Percentiles rank a stretch among this genome's conserved stretches.
Conservation (phyloP, 2,797 vertebrate species). For the Rhodeus uyekii region DNA sequence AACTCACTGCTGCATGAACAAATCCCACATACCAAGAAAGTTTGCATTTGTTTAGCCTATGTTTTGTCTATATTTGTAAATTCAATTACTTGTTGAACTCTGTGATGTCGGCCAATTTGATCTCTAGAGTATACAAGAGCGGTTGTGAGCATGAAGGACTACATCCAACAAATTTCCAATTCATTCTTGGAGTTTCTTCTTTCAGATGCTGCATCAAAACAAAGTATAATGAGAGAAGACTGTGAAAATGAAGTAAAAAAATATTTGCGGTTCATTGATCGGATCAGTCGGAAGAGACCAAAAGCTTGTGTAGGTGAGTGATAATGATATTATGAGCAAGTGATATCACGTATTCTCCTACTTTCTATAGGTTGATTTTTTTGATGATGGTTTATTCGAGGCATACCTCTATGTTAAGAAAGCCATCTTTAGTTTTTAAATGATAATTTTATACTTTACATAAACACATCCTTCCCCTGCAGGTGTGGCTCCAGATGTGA, state of each 20-base stretch:
- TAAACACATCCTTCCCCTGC: not conserved
- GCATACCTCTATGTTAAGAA: not conserved
- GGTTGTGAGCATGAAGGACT: not conserved
- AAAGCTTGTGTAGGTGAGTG: not conserved
- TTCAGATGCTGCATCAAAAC: not conserved
- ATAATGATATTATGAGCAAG: not conserved
- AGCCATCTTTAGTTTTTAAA: not conserved
- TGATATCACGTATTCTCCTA: not conserved
- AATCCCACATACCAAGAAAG: not conserved
- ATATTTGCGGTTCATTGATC: not conserved
- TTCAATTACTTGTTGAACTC: not conserved
- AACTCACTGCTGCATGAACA: not conserved
- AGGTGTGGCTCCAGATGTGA: not conserved
- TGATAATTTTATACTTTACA: not conserved
- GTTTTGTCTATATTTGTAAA: not conserved
- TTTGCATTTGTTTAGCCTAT: too few relatives aligned
- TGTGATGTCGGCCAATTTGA: not conserved
- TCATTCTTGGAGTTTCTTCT: not conserved
- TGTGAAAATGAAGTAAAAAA: slow-evolving; percentile 6
- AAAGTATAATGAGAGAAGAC: not conserved
- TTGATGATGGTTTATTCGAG: not conserved
- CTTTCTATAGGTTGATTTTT: not conserved
- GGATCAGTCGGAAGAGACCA: not conserved
- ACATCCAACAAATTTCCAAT: not conserved
- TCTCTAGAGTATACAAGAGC: not conserved